A percentile compares a stretch with the other conserved stretches of the same genome.
Conservation (phyloP, 2,113 vertebrate genomes). For the Clinocottus analis region DNA sequence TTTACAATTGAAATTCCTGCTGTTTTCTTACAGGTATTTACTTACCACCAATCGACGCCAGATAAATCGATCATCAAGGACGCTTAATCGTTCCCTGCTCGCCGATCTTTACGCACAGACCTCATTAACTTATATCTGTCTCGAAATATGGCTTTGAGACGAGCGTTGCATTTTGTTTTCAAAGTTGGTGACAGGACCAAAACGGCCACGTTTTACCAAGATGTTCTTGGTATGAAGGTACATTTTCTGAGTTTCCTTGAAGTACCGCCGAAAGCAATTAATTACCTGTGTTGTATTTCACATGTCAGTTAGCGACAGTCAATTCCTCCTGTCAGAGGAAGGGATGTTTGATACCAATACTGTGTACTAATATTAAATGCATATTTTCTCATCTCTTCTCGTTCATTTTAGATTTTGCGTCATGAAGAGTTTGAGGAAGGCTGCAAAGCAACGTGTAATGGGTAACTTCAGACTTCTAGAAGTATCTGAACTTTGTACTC, state of each 20-base stretch:
- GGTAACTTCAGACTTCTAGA: constrained; percentile 78
- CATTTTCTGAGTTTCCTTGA: neutral
- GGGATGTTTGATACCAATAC: too few relatives aligned
- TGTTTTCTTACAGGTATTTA: neutral
- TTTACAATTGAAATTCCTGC: neutral
- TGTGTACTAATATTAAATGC: neutral
- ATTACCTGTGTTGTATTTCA: neutral
- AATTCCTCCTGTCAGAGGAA: neutral
- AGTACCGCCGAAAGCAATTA: neutral
- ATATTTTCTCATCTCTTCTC: neutral
- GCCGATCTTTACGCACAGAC: accelerated
- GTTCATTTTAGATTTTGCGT: constrained; percentile 85
- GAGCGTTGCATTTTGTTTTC: constrained; percentile 94
- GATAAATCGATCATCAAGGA: constrained; percentile 67
- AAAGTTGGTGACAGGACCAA: constrained; percentile 91
- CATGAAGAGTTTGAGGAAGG: constrained; percentile 98
- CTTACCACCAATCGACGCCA: constrained; percentile 37
- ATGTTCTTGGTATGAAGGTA: constrained; percentile 94
- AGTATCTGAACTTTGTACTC: constrained; percentile 38
- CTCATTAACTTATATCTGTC: neutral
- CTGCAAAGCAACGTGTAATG: constrained; percentile 95
- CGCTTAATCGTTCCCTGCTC: constrained; percentile 12
- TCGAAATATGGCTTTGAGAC: constrained; percentile 73
- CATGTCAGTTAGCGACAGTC: neutral
- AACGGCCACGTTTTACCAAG: constrained; percentile 88